These are phyloP conservation scores for Gambelia wislizenii DNA, from an alignment of 2,797 vertebrate species.

Conservation along the genomic window DNA sequence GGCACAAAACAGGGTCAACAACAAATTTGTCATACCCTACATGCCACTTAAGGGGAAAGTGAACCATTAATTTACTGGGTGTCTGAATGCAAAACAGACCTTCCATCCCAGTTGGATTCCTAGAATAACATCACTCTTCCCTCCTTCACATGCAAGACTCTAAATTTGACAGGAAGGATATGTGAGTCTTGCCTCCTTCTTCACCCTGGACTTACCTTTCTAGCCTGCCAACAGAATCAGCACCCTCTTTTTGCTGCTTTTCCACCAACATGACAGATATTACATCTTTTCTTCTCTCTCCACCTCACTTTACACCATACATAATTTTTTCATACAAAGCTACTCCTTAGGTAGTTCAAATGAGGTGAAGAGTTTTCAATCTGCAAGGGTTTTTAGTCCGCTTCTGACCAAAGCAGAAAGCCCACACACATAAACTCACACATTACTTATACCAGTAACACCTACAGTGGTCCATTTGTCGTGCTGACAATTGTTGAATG, in stretches of 20 bases:
- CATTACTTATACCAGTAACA: fast-evolving
- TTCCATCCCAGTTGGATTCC: not conserved
- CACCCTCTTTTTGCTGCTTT: fast-evolving
- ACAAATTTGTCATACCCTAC: too few species aligned
- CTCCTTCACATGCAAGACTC: not conserved
- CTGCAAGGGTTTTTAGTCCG: too few species aligned
- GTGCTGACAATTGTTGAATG: not conserved
- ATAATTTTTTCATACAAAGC: fast-evolving
- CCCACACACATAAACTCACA: not conserved
- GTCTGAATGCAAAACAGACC: too few species aligned
- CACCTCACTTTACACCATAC: not conserved
- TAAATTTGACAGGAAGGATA: not conserved
- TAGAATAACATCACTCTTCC: not conserved
- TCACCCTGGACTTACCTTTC: not conserved
- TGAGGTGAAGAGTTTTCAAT: not conserved
- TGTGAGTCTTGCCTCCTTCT: not conserved
- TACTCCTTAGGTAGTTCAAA: fast-evolving
- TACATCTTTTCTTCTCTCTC: fast-evolving
- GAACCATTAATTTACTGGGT: too few species aligned
- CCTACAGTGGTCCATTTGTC: not conserved
- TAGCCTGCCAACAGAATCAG: not conserved
- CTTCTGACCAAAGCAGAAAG: fast-evolving
- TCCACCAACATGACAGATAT: fast-evolving
- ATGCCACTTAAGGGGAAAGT: too few species aligned
- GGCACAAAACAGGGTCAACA: too few species aligned